Evolutionary conservation across 2,113 vertebrate species (phyloP).

Genomic region (Oncorhynchus clarkii): DNA sequence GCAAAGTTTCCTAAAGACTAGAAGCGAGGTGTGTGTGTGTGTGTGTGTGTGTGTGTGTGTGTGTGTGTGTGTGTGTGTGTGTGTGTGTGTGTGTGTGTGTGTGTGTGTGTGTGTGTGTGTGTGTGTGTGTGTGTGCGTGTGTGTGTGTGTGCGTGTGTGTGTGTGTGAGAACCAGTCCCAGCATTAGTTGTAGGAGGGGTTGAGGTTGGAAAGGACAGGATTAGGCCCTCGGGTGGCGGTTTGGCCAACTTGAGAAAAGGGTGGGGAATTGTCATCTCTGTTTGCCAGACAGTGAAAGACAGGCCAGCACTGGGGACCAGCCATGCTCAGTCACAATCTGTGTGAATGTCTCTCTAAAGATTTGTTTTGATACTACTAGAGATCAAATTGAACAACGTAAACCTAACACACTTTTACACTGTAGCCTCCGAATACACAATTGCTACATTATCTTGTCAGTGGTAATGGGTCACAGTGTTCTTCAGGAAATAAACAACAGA

Average conservation of each 20-base stretch:
- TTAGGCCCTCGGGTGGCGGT: not conserved
- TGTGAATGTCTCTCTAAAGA: not conserved
- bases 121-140: not conserved
- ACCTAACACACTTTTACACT: too few relatives aligned
- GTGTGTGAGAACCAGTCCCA: too few relatives aligned
- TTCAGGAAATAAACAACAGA: not conserved
- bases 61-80: not conserved
- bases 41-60: not conserved
- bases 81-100: not conserved
- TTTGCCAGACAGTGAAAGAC: constrained; percentile 27
- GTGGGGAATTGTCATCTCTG: constrained; percentile 62
- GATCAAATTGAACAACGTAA: not conserved
- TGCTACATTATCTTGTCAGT: not conserved
- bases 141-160: not conserved
- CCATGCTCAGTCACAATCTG: not conserved
- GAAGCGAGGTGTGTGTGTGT: too few relatives aligned
- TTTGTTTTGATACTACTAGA: not conserved
- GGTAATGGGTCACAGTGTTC: not conserved
- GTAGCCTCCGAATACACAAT: too few relatives aligned
- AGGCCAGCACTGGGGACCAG: not conserved
- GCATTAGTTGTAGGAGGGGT: not conserved
- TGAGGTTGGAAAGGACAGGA: not conserved
- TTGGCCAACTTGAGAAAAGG: constrained; percentile 38
- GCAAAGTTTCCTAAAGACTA: too few relatives aligned
- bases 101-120: not conserved